Percentiles rank a stretch among this genome's conserved stretches.
Conservation (phyloP, 2,888 invertebrate species). For the Tineola bisselliella region DNA sequence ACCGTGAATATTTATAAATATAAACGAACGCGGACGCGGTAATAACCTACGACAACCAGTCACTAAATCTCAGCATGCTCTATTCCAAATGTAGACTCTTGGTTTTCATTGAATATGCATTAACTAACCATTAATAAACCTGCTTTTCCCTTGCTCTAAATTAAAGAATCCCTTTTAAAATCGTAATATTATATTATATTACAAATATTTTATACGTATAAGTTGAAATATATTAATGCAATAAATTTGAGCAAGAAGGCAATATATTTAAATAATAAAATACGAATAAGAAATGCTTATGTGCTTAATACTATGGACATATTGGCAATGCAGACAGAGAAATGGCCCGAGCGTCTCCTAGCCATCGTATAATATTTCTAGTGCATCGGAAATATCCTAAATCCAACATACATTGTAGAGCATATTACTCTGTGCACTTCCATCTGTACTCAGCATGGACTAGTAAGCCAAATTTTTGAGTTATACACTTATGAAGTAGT, state of each 20-base stretch:
- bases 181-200: not conserved
- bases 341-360: conserved; percentile 19
- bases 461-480: conserved; percentile 58
- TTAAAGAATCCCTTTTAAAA: not conserved
- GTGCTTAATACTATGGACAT: conserved; percentile 15
- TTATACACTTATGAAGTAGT: conserved; percentile 47
- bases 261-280: not conserved
- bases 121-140: not conserved
- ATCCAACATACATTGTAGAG: conserved; percentile 44
- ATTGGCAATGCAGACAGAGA: conserved; percentile 27
- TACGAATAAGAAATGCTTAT: not conserved
- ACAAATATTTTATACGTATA: not conserved
- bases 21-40: conserved; percentile 42
- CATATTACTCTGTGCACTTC: conserved; percentile 43
- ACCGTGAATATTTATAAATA: conserved; percentile 61
- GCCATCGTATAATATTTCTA: conserved; percentile 33
- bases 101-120: not conserved
- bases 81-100: conserved; percentile 33
- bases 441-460: conserved; percentile 40
- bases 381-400: conserved; percentile 44
- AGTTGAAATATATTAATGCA: not conserved
- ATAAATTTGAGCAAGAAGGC: not conserved
- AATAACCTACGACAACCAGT: conserved; percentile 34
- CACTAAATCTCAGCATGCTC: conserved; percentile 65
- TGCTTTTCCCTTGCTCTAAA: too few species aligned